phyloP scores from a whole-genome alignment of 2,888 invertebrate genomes.

The Hypolimnas misippus region DNA sequence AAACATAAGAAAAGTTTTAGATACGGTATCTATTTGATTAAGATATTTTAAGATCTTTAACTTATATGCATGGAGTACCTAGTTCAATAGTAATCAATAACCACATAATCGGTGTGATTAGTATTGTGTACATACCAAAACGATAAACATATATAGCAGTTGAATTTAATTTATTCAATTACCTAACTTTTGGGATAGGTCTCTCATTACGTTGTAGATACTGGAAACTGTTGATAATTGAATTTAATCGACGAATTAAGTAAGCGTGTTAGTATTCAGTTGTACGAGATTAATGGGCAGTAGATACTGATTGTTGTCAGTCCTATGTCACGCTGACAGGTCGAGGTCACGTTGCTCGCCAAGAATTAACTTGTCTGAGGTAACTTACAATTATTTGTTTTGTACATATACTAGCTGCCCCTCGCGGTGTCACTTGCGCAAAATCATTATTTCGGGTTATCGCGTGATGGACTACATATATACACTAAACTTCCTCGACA shows the following conservation, averaged over 20 bases:
- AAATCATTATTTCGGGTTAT: too few species aligned
- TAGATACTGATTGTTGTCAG: slow-evolving; percentile 15
- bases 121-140: too few species aligned
- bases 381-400: background rate
- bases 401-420: background rate
- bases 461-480: too few species aligned
- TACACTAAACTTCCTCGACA: too few species aligned
- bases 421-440: too few species aligned
- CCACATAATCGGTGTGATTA: too few species aligned
- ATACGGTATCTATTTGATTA: too few species aligned
- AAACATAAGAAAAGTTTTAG: too few species aligned
- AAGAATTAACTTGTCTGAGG: background rate
- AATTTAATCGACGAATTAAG: slow-evolving; percentile 16
- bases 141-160: background rate
- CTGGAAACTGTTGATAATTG: slow-evolving; percentile 5
- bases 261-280: slow-evolving; percentile 15
- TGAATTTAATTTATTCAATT: background rate
- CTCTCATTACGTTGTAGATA: background rate
- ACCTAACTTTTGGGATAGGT: slow-evolving; percentile 4
- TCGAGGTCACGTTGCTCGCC: slow-evolving; percentile 1
- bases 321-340: background rate
- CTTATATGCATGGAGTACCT: too few species aligned
- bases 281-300: slow-evolving; percentile 1
- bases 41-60: too few species aligned
- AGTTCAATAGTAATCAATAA: too few species aligned